Base-by-base conservation (phyloP, 2,888 invertebrate genomes). In the Lepidochitona cinerea region DNA sequence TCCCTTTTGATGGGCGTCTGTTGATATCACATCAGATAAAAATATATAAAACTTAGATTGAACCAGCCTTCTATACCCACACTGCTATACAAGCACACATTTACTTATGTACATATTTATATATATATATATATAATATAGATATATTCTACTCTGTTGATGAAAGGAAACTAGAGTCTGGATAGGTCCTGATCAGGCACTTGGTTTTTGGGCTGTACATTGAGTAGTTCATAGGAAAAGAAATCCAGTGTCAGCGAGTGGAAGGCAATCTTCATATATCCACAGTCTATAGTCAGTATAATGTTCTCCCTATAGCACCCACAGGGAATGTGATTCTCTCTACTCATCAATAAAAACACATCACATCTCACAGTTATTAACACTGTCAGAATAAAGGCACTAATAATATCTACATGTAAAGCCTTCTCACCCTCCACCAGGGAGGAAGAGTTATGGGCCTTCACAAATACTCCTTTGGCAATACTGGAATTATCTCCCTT, bases 381-480 rank as follows among this genome's bases (percentile, higher is more conserved):
- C 49, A 49, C 49, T n/a, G 49, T 49, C 23, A 18, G 23, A 49
- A 7, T 49, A 23, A 59, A 59, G 59, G 59, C 59, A 59, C 59
- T 59, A 59, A 26, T 59, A 59, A 29, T 29, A 29, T 23, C 32
- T 59, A 29, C 29, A 29, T 7, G 32, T 49, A 18, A 4, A 23
- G 18, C 49, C 23, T 18, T 49, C 49, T 49, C 23, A 29, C 26
- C 59, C 4, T 29, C 23, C 59, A 14, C 23, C 59, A 59, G 32
- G 59, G 59, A 29, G 4, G 26, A 59, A 23, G 14, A 32, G 29
- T 29, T 59, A 59, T 32, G 23, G 59, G 59, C 59, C 59, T 29
- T 59, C 26, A 59, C 14, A 59, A 59, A 59, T 59, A 59, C 23
- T 59, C 59, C 59, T 59, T 59, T 59, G 59, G 59, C 59, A 59